Base-by-base conservation (phyloP, 2,797 vertebrate genomes). In the Acanthornis magna region DNA sequence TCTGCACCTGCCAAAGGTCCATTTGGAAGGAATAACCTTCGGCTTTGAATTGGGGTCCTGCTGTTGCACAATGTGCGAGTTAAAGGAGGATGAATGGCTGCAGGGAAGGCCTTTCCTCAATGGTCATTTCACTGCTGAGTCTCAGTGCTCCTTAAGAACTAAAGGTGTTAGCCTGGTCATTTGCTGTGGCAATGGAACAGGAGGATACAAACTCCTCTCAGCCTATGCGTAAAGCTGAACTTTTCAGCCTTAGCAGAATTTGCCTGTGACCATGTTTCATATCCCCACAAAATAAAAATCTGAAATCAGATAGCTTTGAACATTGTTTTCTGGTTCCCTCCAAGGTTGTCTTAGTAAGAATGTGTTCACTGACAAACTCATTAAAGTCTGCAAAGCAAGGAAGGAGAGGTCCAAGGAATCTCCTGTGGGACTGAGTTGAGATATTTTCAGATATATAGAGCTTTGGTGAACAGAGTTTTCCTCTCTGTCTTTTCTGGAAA, bases 11-110 rank as follows among this genome's bases (percentile, higher is more conserved):
- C 20, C 91, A 48, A 96, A 50, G 19, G 12, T 79, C 43, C 54
- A n/a, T 93, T 71, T 74, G 48, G 80, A 91, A 91, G 54, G 54
- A 96, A 87, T 70, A 51, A 74, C 18, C 27, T 57, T 27, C 81
- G 57, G 40, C 62, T 92, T 89, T 87, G 58, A 86, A 58, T 17
- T 43, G 17, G n/a, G 53, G 51, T 48, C 67, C 86, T 91, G 47
- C 30, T 86, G 74, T 12, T 83, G 21, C 30, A 51, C 27, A 73
- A 58, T 22, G 18, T 29, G 23, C 40, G 47, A 85, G 16, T 29
- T 43, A 92, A 91, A 70, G n/a, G 26, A 80, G 55, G 47, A 77
- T 47, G 60, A 94, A 91, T 16, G 32, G 48, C 22, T 89, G 16
- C 36, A 85, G 61, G n/a, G n/a, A 82, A 86, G 34, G 50, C 19